Evolutionary conservation across 1,140 invertebrate species (phyloP), one percentile per base, ranked within the genome.

Genomic region (Eupristina koningsbergeri): DNA sequence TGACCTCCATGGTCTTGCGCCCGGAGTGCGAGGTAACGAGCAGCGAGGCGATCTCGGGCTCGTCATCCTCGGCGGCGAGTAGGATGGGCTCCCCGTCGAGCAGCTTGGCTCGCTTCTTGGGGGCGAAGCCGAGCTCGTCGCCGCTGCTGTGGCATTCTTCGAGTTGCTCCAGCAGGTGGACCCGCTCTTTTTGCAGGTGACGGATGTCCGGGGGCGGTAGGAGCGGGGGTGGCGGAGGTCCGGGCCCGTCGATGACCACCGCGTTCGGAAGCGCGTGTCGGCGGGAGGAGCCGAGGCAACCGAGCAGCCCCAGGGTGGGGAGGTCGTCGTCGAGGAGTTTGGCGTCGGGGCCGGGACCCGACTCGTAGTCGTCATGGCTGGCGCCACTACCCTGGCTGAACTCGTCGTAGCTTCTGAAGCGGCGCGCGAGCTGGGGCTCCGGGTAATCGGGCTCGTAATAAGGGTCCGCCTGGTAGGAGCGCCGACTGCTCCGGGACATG

Each of bases 101-200:
- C 61, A 95, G 91, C 89, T 95, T 95, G 47, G 93, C 89, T 47
- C 95, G 93, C 89, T 95, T 95, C 87, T 95, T 94, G 29, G 93
- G 93, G 45, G 94, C 94, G 87, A 94, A 94, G 84, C 94, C 92
- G 17, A 81, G 73, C 88, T 95, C 95, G 89, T 95, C 95, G 58
- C 95, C 95, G 87, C 95, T 95, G 87, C 95, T 96, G 80, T 93
- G 94, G 91, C 94, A 95, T 86, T 96, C 95, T 87, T 96, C 95
- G 61, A 95, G 92, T 88, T 96, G 95, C 88, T 96, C 95, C 34
- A 96, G 88, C 47, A 95, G 92, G 87, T 94, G 95, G 9, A 94
- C 94, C 63, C 95, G 93, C 88, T 95, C 95, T 89, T 96, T 96
- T 87, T 96, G 95, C 67, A 95, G 91, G 86, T 95, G 94, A 67